These are phyloP conservation scores for Passer montanus DNA, from an alignment of 2,113 vertebrate species.

Conservation along the genomic window DNA sequence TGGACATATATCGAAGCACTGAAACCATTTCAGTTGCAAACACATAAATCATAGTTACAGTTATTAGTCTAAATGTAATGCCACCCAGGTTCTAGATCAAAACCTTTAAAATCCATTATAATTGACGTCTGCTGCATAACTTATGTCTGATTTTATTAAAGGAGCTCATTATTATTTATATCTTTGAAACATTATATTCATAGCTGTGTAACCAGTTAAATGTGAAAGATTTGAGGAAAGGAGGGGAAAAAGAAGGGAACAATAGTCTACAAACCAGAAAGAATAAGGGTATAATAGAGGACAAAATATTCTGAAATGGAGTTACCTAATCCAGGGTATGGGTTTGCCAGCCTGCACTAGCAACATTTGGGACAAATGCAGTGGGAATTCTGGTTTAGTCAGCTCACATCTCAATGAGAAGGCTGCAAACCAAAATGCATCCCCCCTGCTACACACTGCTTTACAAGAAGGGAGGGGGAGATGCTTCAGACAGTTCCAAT, in stretches of 20 bases:
- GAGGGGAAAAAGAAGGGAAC: not conserved
- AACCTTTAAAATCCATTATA: slow-evolving; percentile 82
- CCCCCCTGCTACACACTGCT: not conserved
- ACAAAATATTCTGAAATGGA: slow-evolving; percentile 19
- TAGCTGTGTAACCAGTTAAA: slow-evolving; percentile 52
- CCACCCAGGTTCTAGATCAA: slow-evolving; percentile 81
- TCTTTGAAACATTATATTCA: slow-evolving; percentile 66
- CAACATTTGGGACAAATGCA: slow-evolving; percentile 9
- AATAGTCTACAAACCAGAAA: not conserved
- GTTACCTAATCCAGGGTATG: not conserved
- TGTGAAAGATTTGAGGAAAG: slow-evolving; percentile 37
- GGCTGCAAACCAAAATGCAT: not conserved
- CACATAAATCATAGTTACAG: slow-evolving; percentile 82
- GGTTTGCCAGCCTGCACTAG: not conserved
- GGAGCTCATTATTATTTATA: slow-evolving; percentile 79
- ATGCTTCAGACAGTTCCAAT: not conserved
- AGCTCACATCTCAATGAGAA: not conserved
- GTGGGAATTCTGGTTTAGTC: not conserved
- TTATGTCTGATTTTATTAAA: slow-evolving; percentile 79
- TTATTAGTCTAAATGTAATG: slow-evolving; percentile 83
- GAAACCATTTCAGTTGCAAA: slow-evolving; percentile 79
- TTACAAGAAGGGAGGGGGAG: not conserved
- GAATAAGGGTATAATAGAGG: not conserved
- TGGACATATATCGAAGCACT: slow-evolving; percentile 78
- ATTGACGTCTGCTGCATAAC: slow-evolving; percentile 77